A percentile compares a stretch with the other conserved stretches of the same genome.
Conservation (phyloP, 2,797 vertebrate genomes). For the Chromis chromis region DNA sequence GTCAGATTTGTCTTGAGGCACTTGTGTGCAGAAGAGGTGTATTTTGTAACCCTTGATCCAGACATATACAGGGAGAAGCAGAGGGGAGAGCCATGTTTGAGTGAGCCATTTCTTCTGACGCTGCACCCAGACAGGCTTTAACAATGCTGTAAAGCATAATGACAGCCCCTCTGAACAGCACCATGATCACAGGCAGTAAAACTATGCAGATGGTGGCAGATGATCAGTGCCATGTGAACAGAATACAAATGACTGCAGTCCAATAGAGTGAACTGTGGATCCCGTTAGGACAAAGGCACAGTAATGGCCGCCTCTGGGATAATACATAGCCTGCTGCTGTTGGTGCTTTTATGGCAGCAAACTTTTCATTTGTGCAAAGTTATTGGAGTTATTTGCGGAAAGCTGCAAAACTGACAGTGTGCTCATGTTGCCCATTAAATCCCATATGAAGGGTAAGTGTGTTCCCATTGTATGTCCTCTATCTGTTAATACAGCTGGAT, state of each 20-base stretch:
- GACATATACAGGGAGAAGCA: slow-evolving; percentile 33
- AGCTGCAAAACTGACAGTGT: slow-evolving; percentile 65
- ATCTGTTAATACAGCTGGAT: slow-evolving; percentile 84
- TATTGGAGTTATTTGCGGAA: slow-evolving; percentile 68
- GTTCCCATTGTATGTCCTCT: slow-evolving; percentile 77
- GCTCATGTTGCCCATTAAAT: slow-evolving; percentile 71
- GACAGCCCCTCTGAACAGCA: slow-evolving; percentile 82
- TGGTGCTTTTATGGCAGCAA: slow-evolving; percentile 66
- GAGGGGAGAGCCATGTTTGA: slow-evolving; percentile 61
- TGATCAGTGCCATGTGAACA: slow-evolving; percentile 73
- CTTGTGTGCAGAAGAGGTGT: slow-evolving; percentile 63
- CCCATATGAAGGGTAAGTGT: slow-evolving; percentile 70
- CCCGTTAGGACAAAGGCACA: slow-evolving; percentile 72
- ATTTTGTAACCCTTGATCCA: slow-evolving; percentile 61
- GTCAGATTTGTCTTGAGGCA: slow-evolving; percentile 76
- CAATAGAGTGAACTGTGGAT: slow-evolving; percentile 59
- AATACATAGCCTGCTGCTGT: slow-evolving; percentile 63
- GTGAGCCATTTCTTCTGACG: slow-evolving; percentile 70
- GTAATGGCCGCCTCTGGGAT: slow-evolving; percentile 70
- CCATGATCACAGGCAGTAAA: slow-evolving; percentile 85
- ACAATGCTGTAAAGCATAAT: slow-evolving; percentile 84
- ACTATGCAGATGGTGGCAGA: slow-evolving; percentile 87
- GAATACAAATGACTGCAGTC: slow-evolving; percentile 81
- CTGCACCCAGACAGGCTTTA: slow-evolving; percentile 77
- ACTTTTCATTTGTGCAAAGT: slow-evolving; percentile 79